These are phyloP conservation scores for Sorex araneus DNA, from an alignment of 2,113 vertebrate species.

Conservation along the genomic window DNA sequence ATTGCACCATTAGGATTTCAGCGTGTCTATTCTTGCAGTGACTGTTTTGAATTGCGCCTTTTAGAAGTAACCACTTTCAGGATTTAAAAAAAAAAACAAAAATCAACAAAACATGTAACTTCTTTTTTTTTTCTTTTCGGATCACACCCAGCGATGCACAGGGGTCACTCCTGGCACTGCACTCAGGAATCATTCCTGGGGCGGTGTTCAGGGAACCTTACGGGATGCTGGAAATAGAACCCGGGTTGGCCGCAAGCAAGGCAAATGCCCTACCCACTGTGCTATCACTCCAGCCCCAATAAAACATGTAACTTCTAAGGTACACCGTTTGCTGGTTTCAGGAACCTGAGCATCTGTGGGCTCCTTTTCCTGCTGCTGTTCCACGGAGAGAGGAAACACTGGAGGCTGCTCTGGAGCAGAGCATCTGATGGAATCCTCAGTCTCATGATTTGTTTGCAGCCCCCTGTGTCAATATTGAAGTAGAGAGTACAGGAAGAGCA, in stretches of 20 bases:
- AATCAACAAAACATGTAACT: background rate
- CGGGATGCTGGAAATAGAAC: too few species aligned
- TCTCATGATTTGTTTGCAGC: background rate
- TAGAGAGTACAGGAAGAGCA: background rate
- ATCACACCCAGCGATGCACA: too few species aligned
- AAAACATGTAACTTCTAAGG: constrained; percentile 38
- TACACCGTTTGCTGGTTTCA: constrained; percentile 28
- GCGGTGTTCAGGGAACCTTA: too few species aligned
- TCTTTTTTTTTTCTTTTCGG: too few species aligned
- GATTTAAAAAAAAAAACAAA: background rate
- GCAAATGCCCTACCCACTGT: too few species aligned
- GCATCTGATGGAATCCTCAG: background rate
- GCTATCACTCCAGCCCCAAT: too few species aligned
- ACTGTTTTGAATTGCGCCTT: constrained; percentile 72
- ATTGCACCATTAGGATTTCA: constrained; percentile 75
- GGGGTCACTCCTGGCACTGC: too few species aligned
- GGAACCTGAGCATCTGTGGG: constrained; percentile 21
- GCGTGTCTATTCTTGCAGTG: constrained; percentile 78
- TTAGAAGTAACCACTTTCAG: constrained; percentile 71
- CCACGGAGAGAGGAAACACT: background rate
- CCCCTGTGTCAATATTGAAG: background rate
- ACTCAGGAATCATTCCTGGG: too few species aligned
- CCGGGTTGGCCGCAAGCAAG: too few species aligned
- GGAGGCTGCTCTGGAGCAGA: background rate
- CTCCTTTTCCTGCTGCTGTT: constrained; percentile 33